A percentile compares a stretch with the other conserved stretches of the same genome.
phyloP scores from a whole-genome alignment of 2,888 invertebrate genomes.

The Eugnorisma glareosa region DNA sequence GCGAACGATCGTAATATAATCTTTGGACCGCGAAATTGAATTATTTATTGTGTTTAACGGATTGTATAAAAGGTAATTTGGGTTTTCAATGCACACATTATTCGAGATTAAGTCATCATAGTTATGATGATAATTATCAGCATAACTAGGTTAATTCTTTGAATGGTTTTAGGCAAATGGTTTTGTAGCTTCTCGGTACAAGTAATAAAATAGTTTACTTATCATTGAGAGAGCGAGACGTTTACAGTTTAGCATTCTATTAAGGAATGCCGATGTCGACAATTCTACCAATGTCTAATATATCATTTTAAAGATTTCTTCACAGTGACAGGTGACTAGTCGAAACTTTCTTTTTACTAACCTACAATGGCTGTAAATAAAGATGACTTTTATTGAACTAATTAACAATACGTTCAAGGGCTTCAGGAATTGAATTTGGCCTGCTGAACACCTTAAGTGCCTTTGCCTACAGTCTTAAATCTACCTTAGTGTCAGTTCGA shows the following conservation, averaged over 20 bases:
- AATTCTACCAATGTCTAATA: background rate
- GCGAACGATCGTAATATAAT: conserved; percentile 86
- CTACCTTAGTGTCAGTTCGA: background rate
- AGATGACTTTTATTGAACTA: background rate
- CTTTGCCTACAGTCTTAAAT: background rate
- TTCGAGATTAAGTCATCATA: conserved; percentile 30
- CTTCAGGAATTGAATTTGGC: background rate
- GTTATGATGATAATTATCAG: background rate
- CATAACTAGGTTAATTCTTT: background rate
- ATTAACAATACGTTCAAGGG: background rate
- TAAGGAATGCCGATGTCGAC: background rate
- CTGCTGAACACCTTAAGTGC: background rate
- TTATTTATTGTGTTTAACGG: conserved; percentile 84
- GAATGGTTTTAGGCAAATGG: too few species aligned
- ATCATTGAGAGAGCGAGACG: background rate
- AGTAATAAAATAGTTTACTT: background rate
- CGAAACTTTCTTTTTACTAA: background rate
- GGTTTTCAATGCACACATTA: conserved; percentile 35
- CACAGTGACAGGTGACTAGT: background rate
- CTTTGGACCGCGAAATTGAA: conserved; percentile 86
- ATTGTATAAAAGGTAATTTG: conserved; percentile 81
- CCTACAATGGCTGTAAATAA: background rate
- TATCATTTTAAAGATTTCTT: background rate
- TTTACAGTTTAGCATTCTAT: background rate
- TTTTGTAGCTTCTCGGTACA: background rate